Evolutionary conservation across 2,797 vertebrate genomes (phyloP).

Genomic region (Anableps anableps): DNA sequence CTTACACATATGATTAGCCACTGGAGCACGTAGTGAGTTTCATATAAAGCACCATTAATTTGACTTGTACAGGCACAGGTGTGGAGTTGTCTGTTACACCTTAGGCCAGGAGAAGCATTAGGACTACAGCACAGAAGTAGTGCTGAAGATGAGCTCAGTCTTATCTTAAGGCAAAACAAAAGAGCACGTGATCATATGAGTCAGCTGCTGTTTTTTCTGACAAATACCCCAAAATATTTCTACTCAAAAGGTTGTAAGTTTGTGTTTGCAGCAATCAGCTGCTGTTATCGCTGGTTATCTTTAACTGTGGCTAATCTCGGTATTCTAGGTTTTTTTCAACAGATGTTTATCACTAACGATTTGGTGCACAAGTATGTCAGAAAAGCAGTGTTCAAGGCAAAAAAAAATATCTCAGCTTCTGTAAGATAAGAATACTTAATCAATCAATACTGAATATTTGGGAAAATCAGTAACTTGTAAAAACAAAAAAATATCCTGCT

Average conservation of each 20-base stretch:
- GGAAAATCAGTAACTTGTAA: background rate
- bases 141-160: background rate
- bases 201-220: background rate
- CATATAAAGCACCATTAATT: background rate
- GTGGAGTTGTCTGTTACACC: background rate
- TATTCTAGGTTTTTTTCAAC: background rate
- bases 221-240: no score
- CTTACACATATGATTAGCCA: background rate
- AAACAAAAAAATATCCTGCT: background rate
- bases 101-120: background rate
- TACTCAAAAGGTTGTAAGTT: no score
- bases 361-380: background rate
- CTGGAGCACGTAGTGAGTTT: background rate
- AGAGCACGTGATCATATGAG: background rate
- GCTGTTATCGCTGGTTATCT: background rate
- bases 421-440: no score
- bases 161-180: background rate
- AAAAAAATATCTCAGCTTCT: background rate
- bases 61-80: background rate
- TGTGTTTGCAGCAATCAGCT: no score
- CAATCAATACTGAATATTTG: no score
- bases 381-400: background rate
- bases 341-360: background rate
- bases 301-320: background rate
- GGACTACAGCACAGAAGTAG: background rate